Evolutionary conservation across 2,113 vertebrate species (phyloP).

Genomic region (Pelusios castaneus): DNA sequence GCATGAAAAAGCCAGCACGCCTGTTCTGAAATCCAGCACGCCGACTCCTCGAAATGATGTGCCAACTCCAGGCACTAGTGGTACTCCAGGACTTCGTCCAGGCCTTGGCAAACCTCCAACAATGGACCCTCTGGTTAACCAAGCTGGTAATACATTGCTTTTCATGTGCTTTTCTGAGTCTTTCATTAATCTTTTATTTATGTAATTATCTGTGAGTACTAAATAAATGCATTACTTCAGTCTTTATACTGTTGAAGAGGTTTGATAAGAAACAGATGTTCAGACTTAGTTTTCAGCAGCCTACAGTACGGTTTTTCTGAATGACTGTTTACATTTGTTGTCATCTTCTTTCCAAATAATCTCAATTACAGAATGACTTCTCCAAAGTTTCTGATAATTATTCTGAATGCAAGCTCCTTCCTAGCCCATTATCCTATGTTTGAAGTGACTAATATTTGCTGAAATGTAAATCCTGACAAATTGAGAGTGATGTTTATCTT

Average conservation of each 20-base stretch:
- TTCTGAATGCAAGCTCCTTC: slow-evolving; percentile 37
- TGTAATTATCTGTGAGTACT: slow-evolving; percentile 14
- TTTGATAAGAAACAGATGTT: slow-evolving; percentile 71
- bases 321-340: slow-evolving; percentile 59
- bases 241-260: slow-evolving; percentile 41
- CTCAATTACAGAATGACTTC: slow-evolving; percentile 51
- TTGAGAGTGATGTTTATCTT: slow-evolving; percentile 25
- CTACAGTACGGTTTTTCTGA: slow-evolving; percentile 48
- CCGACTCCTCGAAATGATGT: slow-evolving; percentile 93
- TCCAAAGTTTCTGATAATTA: slow-evolving; percentile 67
- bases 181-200: slow-evolving; percentile 15
- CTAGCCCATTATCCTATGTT: slow-evolving; percentile 19
- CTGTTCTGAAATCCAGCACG: slow-evolving; percentile 94
- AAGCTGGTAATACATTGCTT: slow-evolving; percentile 82
- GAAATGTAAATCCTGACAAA: slow-evolving; percentile 28
- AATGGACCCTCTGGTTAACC: slow-evolving; percentile 93
- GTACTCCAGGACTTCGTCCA: slow-evolving; percentile 89
- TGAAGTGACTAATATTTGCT: slow-evolving; percentile 55
- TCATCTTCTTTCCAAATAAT: slow-evolving; percentile 71
- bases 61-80: slow-evolving; percentile 91
- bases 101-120: slow-evolving; percentile 90
- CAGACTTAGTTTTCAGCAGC: slow-evolving; percentile 62
- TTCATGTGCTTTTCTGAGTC: slow-evolving; percentile 9
- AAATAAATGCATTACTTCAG: slow-evolving; percentile 35
- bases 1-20: slow-evolving; percentile 96